Conservation (phyloP, 2,113 vertebrate genomes). For the Hucho hucho region DNA sequence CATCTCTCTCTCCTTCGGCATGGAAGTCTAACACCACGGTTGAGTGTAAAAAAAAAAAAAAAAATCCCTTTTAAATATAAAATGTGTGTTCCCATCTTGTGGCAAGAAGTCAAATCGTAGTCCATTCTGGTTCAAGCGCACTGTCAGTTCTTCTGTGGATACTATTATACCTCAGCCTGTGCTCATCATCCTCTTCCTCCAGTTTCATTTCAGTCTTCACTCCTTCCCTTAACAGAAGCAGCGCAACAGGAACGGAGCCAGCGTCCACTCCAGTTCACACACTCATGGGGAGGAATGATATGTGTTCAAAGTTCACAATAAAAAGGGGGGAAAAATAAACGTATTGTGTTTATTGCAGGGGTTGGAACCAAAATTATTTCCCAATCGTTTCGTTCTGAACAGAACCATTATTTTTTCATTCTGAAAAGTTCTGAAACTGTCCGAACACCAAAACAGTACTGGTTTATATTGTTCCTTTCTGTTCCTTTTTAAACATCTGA, state of each 20-base stretch:
- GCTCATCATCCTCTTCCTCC: constrained; percentile 24
- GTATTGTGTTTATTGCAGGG: too few relatives aligned
- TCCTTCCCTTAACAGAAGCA: constrained; percentile 32
- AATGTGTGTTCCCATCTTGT: constrained; percentile 40
- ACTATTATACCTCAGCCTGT: constrained; percentile 3
- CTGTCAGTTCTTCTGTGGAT: constrained; percentile 23
- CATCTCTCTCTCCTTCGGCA: constrained; percentile 31
- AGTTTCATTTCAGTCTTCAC: constrained; percentile 12
- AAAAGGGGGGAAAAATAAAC: neutral
- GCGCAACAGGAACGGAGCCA: neutral
- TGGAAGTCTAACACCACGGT: constrained; percentile 35
- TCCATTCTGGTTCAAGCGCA: constrained; percentile 44
- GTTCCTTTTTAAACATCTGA: too few relatives aligned
- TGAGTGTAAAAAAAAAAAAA: constrained; percentile 41
- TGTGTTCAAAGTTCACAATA: neutral
- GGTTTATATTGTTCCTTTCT: too few relatives aligned
- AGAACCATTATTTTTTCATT: neutral
- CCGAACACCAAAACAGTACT: too few relatives aligned
- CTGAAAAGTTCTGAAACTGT: neutral
- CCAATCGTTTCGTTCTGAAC: too few relatives aligned
- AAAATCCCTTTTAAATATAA: constrained; percentile 46
- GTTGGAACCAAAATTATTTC: too few relatives aligned
- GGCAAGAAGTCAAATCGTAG: constrained; percentile 48
- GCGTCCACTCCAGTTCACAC: too few relatives aligned
- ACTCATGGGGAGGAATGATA: constrained; percentile 33